Evolutionary conservation across 2,113 vertebrate species (phyloP).

Genomic region (Petromus typicus): DNA sequence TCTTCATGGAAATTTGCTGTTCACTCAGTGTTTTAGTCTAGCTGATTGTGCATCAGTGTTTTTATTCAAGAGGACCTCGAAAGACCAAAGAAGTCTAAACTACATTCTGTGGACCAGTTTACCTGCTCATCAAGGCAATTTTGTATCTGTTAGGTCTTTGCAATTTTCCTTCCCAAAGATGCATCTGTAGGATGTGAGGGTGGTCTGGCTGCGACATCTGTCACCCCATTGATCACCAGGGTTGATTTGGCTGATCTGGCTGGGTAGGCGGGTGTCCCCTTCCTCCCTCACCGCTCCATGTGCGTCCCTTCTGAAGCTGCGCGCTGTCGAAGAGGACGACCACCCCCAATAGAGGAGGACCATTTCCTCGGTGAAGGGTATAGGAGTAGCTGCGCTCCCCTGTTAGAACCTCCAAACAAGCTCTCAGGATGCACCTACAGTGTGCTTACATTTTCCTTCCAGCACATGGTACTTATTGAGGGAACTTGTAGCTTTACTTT

Average conservation of each 20-base stretch:
- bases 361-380: no score
- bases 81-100: neutral
- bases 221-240: no score
- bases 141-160: constrained; percentile 32
- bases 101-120: neutral
- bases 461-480: neutral
- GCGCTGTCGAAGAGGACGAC: no score
- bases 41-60: neutral
- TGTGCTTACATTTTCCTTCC: neutral
- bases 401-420: no score
- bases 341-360: no score
- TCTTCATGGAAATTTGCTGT: neutral
- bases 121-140: neutral
- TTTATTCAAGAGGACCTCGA: neutral
- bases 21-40: constrained; percentile 31
- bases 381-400: no score
- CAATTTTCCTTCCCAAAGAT: neutral
- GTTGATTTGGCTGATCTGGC: no score
- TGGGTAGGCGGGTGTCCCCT: no score
- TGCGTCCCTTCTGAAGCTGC: no score
- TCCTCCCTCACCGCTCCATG: no score
- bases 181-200: neutral
- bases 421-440: neutral
- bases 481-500: constrained; percentile 1
- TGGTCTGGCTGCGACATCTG: no score